Conservation (phyloP, 2,888 invertebrate genomes). For the Julus scandinavius region DNA sequence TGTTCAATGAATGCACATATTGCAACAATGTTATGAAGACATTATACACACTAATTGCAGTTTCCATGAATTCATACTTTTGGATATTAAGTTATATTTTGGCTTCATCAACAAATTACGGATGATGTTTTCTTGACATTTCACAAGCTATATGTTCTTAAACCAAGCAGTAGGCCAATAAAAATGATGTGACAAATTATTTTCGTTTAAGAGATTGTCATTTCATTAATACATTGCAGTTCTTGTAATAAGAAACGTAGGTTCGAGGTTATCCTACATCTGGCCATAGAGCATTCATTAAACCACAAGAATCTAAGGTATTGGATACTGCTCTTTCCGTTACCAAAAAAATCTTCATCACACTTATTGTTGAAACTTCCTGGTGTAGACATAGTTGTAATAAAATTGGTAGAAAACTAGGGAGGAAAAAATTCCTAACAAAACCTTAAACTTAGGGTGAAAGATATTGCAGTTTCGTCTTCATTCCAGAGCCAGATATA, state of each 20-base stretch:
- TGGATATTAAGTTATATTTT: too few species aligned
- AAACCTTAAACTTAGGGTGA: slow-evolving; percentile 16
- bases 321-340: neutral
- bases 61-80: too few species aligned
- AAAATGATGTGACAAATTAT: too few species aligned
- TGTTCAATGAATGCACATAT: too few species aligned
- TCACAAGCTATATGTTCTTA: too few species aligned
- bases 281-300: neutral
- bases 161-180: too few species aligned
- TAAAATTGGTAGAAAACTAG: slow-evolving; percentile 12
- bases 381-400: neutral
- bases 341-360: slow-evolving; percentile 6
- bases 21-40: too few species aligned
- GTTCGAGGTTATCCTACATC: neutral
- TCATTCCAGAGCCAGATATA: slow-evolving; percentile 17
- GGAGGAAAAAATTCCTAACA: neutral
- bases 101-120: too few species aligned
- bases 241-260: neutral
- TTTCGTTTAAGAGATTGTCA: too few species aligned
- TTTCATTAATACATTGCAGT: neutral
- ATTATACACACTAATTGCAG: too few species aligned
- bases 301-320: slow-evolving; percentile 2
- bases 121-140: too few species aligned
- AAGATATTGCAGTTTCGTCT: slow-evolving; percentile 21
- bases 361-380: neutral